Evolutionary conservation across 2,797 vertebrate genomes (phyloP), one percentile per base, ranked within the genome.

Genomic region (Siniperca obscura): DNA sequence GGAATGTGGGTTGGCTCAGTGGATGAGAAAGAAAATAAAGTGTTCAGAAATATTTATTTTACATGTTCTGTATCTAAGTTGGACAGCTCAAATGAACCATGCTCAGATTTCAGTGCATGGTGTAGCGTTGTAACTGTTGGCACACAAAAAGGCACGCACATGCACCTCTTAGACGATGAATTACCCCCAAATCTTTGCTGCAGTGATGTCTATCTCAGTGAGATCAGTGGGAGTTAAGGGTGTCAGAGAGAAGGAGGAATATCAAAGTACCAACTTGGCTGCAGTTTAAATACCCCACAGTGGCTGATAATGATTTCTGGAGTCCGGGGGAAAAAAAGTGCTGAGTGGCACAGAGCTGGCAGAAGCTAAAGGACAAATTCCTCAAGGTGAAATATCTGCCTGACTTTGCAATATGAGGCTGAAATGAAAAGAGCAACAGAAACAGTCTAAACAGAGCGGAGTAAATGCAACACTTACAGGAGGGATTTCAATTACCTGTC

Each of bases 381-480:
- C 79, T 95, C 93, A 95, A 95, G 94, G 95, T 95, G 93, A 95
- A 95, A 93, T 87, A 93, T 93, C 82, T 84, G 86, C 87, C 86
- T 92, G 84, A 86, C 86, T 91, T 88, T 89, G 91, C 92, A 93
- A 88, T 78, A 89, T 69, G 57, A 80, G 67, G 46, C 78, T 75
- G 42, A 84, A 86, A 82, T 83, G 74, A 89, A 74, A 87, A 71
- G 68, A 82, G 68, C 80, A 90, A 90, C 25, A 83, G 55, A 84
- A 62, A 19, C 74, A 61, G 46, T 57, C 21, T 17, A 65, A 71
- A 83, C 73, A 78, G 27, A 74, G 62, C 0, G 0, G 57, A 61
- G 66, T 55, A 30, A 67, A 75, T 53, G 22, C 1, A 57, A 68
- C 53, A 64, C 19, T 70, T n/a, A 76, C 34, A 67, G 21, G 50